phyloP scores from a whole-genome alignment of 2,888 invertebrate species.

The Chaitophorus viminalis region DNA sequence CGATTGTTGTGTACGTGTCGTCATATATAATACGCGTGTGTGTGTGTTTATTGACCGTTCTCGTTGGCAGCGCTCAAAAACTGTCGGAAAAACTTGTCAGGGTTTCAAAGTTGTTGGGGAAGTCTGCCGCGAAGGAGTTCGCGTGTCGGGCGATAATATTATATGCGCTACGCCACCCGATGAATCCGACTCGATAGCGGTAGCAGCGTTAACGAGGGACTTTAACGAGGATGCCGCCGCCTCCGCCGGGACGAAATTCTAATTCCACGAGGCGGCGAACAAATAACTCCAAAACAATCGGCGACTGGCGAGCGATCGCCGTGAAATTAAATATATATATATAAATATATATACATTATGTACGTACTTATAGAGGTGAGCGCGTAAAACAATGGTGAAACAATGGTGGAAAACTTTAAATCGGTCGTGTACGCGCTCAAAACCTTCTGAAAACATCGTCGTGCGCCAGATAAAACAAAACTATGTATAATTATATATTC shows the following conservation, averaged over 20 bases:
- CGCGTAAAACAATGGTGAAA: not conserved
- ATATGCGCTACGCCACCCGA: too few species aligned
- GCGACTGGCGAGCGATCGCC: not conserved
- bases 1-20: too few species aligned
- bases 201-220: not conserved
- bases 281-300: slow-evolving; percentile 10
- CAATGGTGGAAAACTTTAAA: not conserved
- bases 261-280: not conserved
- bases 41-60: too few species aligned
- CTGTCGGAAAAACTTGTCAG: not conserved
- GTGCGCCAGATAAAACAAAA: not conserved
- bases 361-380: too few species aligned
- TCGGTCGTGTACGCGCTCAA: not conserved
- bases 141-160: not conserved
- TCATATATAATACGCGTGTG: too few species aligned
- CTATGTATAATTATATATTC: too few species aligned
- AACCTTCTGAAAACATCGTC: not conserved
- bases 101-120: too few species aligned
- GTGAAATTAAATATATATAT: too few species aligned
- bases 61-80: not conserved
- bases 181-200: not conserved
- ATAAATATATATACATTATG: too few species aligned
- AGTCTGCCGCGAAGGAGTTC: too few species aligned
- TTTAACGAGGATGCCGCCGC: slow-evolving; percentile 13
- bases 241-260: not conserved